Evolutionary conservation across 2,888 invertebrate genomes (phyloP), one percentile per base, ranked within the genome.

Genomic region (Pyrgus malvae): DNA sequence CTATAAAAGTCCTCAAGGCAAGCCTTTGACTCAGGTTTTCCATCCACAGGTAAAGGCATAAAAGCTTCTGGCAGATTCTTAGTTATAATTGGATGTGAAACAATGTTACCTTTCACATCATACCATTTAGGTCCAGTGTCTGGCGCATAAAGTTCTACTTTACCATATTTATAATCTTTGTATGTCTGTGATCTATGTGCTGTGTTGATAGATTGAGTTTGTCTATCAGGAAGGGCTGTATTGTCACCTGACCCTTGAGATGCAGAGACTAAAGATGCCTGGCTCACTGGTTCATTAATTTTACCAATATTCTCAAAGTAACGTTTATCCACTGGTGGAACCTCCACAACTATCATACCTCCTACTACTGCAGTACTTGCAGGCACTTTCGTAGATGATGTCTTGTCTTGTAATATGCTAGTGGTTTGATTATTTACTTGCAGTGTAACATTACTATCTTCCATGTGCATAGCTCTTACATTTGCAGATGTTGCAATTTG

Each of bases 51-150:
- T n/a, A 87, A 59, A n/a, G 64, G 68, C 29, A 70, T 68, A 63
- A 78, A 89, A 2, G 70, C 71, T 31, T 75, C 71, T 0, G 78
- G 68, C 3, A 89, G 67, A 46, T 78, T 84, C 27, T 66, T 76
- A 1, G 78, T 62, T 33, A 81, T 70, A 14, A 87, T 66, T 0
- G 83, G 72, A 2, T 59, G 68, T 0, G 85, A 81, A 0, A 80
- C 71, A 19, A 82, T 48, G 14, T 69, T 64, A 1, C 74, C 76
- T 9, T 62, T 67, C 0, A 80, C 68, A 6, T 68, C 49, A 41
- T 87, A 82, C 59, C 81, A 68, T 35, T 70, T 69, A 0, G 85
- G 81, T 0, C 76, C 79, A 0, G 16, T 63, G 14, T 76, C 75
- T 38, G 71, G 63, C 1, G 69, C 66, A 57, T 67, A 80, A 1